These are phyloP conservation scores for Clinocottus analis DNA, from an alignment of 2,113 vertebrate genomes.

Conservation along the genomic window DNA sequence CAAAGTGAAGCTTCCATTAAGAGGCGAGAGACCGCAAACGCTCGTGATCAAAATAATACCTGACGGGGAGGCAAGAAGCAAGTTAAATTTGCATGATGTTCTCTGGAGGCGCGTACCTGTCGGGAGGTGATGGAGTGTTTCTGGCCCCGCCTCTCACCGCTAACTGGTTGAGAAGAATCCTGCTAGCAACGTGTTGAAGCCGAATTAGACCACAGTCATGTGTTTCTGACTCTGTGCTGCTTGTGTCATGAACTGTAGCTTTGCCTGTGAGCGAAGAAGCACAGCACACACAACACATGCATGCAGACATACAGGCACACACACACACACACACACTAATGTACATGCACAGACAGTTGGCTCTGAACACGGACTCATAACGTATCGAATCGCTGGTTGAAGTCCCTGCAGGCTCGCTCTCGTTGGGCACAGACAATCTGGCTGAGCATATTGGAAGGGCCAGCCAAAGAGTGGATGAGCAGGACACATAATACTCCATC, in stretches of 20 bases:
- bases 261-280: background rate
- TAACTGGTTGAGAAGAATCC: background rate
- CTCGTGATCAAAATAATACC: constrained; percentile 1
- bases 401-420: constrained; percentile 49
- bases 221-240: background rate
- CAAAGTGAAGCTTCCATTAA: background rate
- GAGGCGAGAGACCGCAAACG: background rate
- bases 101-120: constrained; percentile 8
- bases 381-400: constrained; percentile 44
- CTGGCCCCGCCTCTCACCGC: constrained; percentile 18
- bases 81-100: constrained; percentile 40
- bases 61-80: background rate
- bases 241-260: background rate
- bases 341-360: background rate
- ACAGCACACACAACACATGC: background rate
- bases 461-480: constrained; percentile 60
- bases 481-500: constrained; percentile 58
- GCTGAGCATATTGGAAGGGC: constrained; percentile 54
- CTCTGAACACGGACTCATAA: constrained; percentile 29
- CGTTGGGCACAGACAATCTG: constrained; percentile 57
- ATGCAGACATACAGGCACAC: background rate
- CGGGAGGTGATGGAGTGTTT: constrained; percentile 34
- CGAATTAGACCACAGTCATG: background rate
- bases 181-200: background rate
- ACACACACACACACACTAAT: no score